Evolutionary conservation across 2,888 invertebrate species (phyloP), one percentile per base, ranked within the genome.

Genomic region (Meandrusa payeni): DNA sequence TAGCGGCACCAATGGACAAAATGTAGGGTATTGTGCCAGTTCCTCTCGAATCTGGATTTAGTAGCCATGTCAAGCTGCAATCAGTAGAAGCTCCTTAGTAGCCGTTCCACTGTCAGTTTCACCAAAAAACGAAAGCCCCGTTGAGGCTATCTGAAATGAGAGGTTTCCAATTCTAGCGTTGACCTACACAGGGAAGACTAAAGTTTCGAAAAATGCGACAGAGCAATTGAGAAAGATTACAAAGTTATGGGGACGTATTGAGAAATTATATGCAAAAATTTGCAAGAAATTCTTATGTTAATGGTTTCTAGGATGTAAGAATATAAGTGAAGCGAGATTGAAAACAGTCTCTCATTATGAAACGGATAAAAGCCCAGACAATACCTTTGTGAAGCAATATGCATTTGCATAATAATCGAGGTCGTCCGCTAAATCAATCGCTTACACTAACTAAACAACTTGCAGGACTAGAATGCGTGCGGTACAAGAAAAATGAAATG

Each of bases 1-100:
- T 93, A 93, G 53, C 93, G 90, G 76, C 93, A 92, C 91, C 92
- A 93, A 72, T 92, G 90, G 54, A 90, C 90, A 77, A 91, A 91
- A 86, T 83, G 91, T 80, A 90, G 91, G 69, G 89, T 91, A 86
- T 90, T 93, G 80, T 89, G 92, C 90, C 91, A 91, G 69, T 90
- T 90, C 61, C 88, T 81, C 79, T 89, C 88, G 76, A 89, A 90
- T 64, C 88, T 81, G 68, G 89, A 88, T 65, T 88, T 89, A 54
- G 89, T 83, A 50, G 90, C 89, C 75, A 88, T 88, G 61, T 85
- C 85, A 69, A 90, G 86, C 86, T 88, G 88, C 75, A 88, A 88
- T 85, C 79, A 87, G 86, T 69, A 86, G 85, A 82, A 83, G 77
- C 83, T 81, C 83, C 83, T 86, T 87, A 87, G 81, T 78, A 79